phyloP scores from a whole-genome alignment of 2,113 vertebrate species.

The Phalacrocorax aristotelis region DNA sequence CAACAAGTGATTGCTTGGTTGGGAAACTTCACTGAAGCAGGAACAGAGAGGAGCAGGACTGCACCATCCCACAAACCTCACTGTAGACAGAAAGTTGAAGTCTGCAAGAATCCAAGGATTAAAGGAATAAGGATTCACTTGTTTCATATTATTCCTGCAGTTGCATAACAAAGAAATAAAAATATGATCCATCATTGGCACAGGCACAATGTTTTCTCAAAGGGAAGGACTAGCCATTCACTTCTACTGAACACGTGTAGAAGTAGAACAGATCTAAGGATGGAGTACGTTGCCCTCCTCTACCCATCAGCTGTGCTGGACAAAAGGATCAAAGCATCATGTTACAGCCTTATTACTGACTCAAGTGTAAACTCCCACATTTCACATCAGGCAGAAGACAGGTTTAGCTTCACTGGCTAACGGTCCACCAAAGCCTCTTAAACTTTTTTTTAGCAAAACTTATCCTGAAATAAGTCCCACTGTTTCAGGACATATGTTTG shows the following conservation, averaged over 20 bases:
- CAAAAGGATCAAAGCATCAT: not conserved
- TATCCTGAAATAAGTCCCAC: not conserved
- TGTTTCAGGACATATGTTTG: not conserved
- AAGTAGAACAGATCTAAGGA: not conserved
- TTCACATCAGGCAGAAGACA: not conserved
- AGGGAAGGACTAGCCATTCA: not conserved
- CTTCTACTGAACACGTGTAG: not conserved
- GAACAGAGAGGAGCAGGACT: not conserved
- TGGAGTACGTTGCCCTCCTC: not conserved
- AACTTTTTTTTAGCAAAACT: not conserved
- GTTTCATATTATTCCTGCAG: not conserved
- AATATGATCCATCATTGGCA: not conserved
- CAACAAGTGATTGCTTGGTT: not conserved
- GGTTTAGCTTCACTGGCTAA: not conserved
- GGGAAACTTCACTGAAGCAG: not conserved
- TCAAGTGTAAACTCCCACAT: not conserved
- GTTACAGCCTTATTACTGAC: not conserved
- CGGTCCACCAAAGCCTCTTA: not conserved
- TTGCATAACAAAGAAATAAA: not conserved
- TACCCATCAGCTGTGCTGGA: not conserved
- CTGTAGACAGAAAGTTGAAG: not conserved
- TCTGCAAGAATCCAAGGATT: not conserved
- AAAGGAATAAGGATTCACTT: not conserved
- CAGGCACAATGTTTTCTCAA: not conserved
- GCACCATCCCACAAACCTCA: not conserved